Conservation (phyloP, 1,140 invertebrate genomes). For the Cotesia typhae region DNA sequence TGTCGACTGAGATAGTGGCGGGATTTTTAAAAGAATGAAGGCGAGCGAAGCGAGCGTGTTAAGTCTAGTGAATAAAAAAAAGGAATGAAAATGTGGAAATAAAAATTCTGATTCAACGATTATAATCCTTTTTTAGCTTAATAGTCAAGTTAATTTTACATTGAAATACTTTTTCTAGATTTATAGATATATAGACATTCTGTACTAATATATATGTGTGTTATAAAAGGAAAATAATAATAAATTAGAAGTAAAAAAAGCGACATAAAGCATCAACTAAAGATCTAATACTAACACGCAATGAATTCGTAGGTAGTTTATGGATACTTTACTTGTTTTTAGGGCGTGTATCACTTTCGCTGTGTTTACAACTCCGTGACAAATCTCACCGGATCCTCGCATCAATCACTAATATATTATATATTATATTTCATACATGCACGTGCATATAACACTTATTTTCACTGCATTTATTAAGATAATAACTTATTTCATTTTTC, state of each 20-base stretch:
- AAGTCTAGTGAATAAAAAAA: no score
- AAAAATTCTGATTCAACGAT: no score
- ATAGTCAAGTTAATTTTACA: no score
- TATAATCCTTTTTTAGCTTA: no score
- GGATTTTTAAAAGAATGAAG: no score
- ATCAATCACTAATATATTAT: constrained; percentile 24
- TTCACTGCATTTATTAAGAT: not conserved
- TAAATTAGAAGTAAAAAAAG: not conserved
- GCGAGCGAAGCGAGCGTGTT: no score
- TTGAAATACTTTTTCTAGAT: no score
- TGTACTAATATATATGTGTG: no score
- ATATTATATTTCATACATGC: constrained; percentile 26
- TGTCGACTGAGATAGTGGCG: no score
- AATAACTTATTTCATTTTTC: not conserved
- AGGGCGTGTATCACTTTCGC: constrained; percentile 54
- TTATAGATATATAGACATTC: no score
- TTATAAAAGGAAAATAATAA: no score
- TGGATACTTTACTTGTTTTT: constrained; percentile 10
- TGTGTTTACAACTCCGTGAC: constrained; percentile 52
- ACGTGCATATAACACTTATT: constrained; percentile 43
- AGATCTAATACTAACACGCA: constrained; percentile 21
- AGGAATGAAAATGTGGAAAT: no score
- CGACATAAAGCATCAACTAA: constrained; percentile 7
- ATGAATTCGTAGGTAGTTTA: not conserved
- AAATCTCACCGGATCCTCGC: constrained; percentile 52